phyloP scores from a whole-genome alignment of 2,888 invertebrate genomes.

The Archips xylosteana region DNA sequence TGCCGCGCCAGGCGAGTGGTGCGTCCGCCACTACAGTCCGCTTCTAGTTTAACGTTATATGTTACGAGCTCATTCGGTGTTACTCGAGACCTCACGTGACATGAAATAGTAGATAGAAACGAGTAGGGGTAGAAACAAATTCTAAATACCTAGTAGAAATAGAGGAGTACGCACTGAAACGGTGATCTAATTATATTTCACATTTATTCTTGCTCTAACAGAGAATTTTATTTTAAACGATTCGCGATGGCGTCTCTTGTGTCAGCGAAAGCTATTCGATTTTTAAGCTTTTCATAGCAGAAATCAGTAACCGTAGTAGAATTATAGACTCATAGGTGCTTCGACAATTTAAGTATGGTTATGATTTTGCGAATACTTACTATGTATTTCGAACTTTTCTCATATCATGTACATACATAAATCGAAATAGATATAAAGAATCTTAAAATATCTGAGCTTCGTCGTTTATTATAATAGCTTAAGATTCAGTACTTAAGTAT shows the following conservation, averaged over 20 bases:
- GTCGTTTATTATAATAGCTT: constrained; percentile 79
- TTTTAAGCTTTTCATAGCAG: constrained; percentile 30
- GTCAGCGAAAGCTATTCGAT: constrained; percentile 27
- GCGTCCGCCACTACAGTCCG: constrained; percentile 22
- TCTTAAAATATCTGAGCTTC: constrained; percentile 84
- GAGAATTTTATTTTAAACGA: constrained; percentile 13
- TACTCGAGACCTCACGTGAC: constrained; percentile 16
- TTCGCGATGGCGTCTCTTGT: constrained; percentile 1
- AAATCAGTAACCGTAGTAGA: constrained; percentile 37
- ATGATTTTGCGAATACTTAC: constrained; percentile 66
- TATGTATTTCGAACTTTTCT: constrained; percentile 68
- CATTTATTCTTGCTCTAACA: constrained; percentile 13
- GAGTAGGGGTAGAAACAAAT: constrained; percentile 41
- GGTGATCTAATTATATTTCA: constrained; percentile 15
- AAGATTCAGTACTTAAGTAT: constrained; percentile 77
- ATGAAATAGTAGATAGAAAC: constrained; percentile 38
- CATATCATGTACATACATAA: constrained; percentile 84
- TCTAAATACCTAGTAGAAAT: constrained; percentile 39
- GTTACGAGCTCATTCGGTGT: constrained; percentile 17
- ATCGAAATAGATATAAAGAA: constrained; percentile 74
- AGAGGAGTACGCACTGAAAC: constrained; percentile 26
- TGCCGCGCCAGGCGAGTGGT: constrained; percentile 44
- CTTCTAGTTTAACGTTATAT: constrained; percentile 30
- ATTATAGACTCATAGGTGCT: constrained; percentile 64
- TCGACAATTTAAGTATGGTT: constrained; percentile 50